Base-by-base conservation (phyloP, 1,140 invertebrate genomes). In the Drosophila nebulosa region DNA sequence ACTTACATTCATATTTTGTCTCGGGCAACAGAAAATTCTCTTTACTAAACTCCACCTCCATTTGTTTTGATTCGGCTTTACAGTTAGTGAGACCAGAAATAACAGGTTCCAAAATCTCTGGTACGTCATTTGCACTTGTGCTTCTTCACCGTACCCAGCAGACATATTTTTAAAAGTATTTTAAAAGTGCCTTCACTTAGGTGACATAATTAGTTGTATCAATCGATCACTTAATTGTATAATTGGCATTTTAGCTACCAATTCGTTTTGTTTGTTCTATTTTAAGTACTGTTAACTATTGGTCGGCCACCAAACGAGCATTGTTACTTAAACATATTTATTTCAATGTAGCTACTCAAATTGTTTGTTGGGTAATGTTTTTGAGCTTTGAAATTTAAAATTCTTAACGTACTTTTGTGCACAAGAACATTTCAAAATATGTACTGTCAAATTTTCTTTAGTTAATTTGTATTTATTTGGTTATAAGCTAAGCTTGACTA, bases 1-100 rank as follows among this genome's bases (percentile, higher is more conserved):
- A 79, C 90, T 91, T 42, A 92, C 91, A 91, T 80, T 92, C 91
- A 59, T 91, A 92, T 75, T 92, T 92, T 2, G 66, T 78, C 69
- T 91, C 89, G 10, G 91, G 74, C 50, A 91, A 61, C 18, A 85
- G 36, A 22, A 91, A 90, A 64, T 90, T 74, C 10, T 91, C 90
- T 60, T 79, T 88, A 35, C 85, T 90, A 16, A 91, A 91, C 69
- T 90, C 84, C 3, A 91, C 90, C 64, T 91, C 90, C 90, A 91
- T 91, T 71, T 52, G 52, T 14, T 64, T 22, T 56, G 14, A 32
- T 46, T 55, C 24, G 57, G 50, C 53, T 35, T 36, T 51, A 9
- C 1, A 10, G 30, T 10, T 18, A 46, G 18, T 46, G 39, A 46
- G 39, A 21, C 39, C 39, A 46, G 10, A 2, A 46, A 7, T 18